These are phyloP conservation scores for Hydrophis major DNA, from an alignment of 2,797 vertebrate species.

Conservation along the genomic window DNA sequence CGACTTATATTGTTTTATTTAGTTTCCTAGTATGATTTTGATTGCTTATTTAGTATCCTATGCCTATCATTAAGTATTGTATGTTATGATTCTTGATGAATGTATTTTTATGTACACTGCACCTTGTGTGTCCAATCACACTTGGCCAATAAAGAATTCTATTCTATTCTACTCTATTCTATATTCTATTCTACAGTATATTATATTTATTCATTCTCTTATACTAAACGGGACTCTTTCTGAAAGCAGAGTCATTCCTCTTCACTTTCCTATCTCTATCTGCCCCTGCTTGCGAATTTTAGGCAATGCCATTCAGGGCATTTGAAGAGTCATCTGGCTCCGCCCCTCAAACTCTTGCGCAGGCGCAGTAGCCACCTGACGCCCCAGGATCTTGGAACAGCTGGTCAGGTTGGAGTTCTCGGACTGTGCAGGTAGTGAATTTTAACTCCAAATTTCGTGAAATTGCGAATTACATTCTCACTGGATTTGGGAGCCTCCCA, in stretches of 20 bases:
- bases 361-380: conserved; percentile 2
- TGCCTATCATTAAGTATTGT: no score
- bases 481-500: background rate
- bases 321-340: background rate
- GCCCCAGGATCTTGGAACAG: background rate
- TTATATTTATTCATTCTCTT: no score
- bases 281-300: background rate
- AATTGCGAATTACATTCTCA: background rate
- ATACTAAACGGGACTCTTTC: background rate
- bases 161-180: no score
- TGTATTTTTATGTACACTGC: no score
- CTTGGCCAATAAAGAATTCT: no score
- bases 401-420: background rate
- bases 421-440: background rate
- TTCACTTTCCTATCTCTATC: background rate
- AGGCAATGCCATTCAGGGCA: background rate
- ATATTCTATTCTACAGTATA: no score
- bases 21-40: no score
- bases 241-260: background rate
- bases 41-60: no score
- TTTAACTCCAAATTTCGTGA: background rate
- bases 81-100: no score
- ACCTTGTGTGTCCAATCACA: no score
- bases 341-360: background rate
- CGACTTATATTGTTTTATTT: no score